Percentiles rank a stretch among this genome's conserved stretches.
These are phyloP conservation scores for Seira ritae DNA, from an alignment of 2,888 invertebrate species.

Conservation along the genomic window DNA sequence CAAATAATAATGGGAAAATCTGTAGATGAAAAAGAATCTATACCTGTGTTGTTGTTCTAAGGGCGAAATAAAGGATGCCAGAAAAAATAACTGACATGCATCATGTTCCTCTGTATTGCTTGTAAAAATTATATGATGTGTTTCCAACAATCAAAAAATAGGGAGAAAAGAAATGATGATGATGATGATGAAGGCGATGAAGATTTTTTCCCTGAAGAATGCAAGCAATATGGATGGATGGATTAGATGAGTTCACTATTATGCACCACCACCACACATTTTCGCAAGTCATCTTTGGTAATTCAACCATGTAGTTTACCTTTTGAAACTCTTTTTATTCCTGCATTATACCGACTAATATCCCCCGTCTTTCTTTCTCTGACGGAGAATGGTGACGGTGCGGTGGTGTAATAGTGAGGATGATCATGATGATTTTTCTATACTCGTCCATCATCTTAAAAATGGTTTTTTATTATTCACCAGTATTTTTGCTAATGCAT, in stretches of 20 bases:
- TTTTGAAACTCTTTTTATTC: conserved; percentile 63
- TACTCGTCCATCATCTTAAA: no score
- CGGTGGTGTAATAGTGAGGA: conserved; percentile 22
- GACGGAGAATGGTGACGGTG: conserved; percentile 31
- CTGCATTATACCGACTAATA: conserved; percentile 61
- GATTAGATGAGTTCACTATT: background rate
- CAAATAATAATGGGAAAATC: conserved; percentile 61
- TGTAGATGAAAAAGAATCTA: conserved; percentile 27
- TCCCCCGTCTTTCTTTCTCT: conserved; percentile 57
- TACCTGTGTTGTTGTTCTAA: conserved; percentile 1
- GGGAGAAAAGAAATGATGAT: conserved; percentile 30
- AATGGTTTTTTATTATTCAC: no score
- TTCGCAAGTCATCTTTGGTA: conserved; percentile 73
- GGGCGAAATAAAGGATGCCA: conserved; percentile 22
- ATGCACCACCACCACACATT: conserved; percentile 20
- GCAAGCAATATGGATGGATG: background rate
- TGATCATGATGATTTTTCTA: no score
- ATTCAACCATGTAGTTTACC: conserved; percentile 74
- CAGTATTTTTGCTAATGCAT: no score
- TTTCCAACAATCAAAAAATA: conserved; percentile 43
- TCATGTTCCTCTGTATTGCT: no score
- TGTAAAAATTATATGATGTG: conserved; percentile 41
- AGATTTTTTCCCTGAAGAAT: background rate
- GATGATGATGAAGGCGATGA: no score
- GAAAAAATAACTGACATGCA: conserved; percentile 15